phyloP scores from a whole-genome alignment of 1,140 invertebrate species.

The Drosophila virilis region DNA sequence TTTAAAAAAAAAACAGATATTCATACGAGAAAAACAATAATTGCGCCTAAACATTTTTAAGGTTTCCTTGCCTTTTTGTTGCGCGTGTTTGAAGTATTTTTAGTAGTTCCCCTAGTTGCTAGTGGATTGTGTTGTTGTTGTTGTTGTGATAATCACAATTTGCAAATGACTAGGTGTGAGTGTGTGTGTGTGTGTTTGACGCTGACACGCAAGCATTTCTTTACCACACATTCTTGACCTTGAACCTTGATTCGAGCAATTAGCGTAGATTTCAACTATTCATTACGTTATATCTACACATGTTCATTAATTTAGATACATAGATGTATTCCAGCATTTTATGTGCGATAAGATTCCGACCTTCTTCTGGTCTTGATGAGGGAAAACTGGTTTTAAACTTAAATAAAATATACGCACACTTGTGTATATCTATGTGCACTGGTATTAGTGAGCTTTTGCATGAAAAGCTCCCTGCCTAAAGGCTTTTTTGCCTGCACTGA shows the following conservation, averaged over 20 bases:
- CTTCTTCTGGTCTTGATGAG: constrained; percentile 29
- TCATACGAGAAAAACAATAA: constrained; percentile 43
- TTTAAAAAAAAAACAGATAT: not conserved
- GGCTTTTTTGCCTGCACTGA: too few species aligned
- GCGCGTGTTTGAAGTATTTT: constrained; percentile 70
- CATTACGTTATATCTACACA: constrained; percentile 4
- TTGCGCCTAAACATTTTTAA: constrained; percentile 68
- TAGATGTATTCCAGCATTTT: not conserved
- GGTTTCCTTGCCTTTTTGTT: constrained; percentile 53
- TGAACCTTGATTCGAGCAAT: constrained; percentile 49
- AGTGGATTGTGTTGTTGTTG: constrained; percentile 18
- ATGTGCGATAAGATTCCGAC: constrained; percentile 33
- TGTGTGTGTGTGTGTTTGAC: constrained; percentile 41
- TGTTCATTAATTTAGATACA: not conserved
- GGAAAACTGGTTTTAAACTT: not conserved
- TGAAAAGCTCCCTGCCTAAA: not conserved
- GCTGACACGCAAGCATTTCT: constrained; percentile 36
- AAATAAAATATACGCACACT: too few species aligned
- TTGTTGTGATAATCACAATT: constrained; percentile 47
- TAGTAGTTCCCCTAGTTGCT: constrained; percentile 48
- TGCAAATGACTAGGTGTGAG: constrained; percentile 50
- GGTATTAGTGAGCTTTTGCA: constrained; percentile 1
- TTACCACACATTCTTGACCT: constrained; percentile 44
- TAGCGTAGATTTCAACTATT: constrained; percentile 4
- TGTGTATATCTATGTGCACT: not conserved